phyloP scores from a whole-genome alignment of 2,113 vertebrate species.

The Ictalurus punctatus region DNA sequence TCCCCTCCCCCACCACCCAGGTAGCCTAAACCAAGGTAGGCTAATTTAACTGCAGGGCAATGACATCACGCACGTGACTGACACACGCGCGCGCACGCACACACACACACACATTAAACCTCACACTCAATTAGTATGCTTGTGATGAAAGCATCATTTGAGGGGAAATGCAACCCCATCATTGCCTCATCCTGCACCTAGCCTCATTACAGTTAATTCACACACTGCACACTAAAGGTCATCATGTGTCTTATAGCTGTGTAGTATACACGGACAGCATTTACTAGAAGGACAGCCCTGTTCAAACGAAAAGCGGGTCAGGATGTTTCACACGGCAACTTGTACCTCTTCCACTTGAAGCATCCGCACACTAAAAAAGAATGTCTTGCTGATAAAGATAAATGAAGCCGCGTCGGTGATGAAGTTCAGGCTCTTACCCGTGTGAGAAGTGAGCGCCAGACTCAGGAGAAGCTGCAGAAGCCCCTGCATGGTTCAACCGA shows the following conservation, averaged over 20 bases:
- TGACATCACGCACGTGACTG: constrained; percentile 32
- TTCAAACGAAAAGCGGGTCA: too few species aligned
- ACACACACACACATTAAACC: not conserved
- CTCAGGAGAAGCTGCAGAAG: constrained; percentile 72
- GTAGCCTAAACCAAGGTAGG: not conserved
- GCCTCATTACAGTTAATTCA: not conserved
- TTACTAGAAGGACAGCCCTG: not conserved
- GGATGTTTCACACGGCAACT: not conserved
- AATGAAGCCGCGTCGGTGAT: not conserved
- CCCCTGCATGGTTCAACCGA: constrained; percentile 76
- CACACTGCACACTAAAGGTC: not conserved
- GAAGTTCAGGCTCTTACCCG: constrained; percentile 62
- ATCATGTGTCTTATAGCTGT: not conserved
- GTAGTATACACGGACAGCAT: not conserved
- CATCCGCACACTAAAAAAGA: too few species aligned
- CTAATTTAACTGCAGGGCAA: constrained; percentile 37
- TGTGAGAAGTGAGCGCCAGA: constrained; percentile 72
- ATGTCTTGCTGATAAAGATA: not conserved
- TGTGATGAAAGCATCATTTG: constrained; percentile 35
- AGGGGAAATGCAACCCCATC: not conserved
- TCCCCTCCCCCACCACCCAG: not conserved
- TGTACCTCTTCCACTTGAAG: not conserved
- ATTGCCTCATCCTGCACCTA: not conserved
- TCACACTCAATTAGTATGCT: constrained; percentile 48
- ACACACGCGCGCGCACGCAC: not conserved